Evolutionary conservation across 2,888 invertebrate species (phyloP), one percentile per base, ranked within the genome.

Genomic region (Athalia rosae): DNA sequence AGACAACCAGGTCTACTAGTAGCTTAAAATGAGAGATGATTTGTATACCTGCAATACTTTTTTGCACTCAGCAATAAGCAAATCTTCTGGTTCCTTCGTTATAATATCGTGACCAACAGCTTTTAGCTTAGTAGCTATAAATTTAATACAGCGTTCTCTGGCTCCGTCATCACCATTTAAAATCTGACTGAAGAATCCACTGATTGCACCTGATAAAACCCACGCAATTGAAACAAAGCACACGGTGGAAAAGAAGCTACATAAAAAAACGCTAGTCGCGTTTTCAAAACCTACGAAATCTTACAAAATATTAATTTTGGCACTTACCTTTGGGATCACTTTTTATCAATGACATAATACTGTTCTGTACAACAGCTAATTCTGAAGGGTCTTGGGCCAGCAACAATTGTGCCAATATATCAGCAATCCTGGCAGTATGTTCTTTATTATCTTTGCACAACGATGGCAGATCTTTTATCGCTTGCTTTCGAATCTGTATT

Each of bases 391-490:
- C 98, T 81, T 97, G 96, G 41, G 97, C 94, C 88, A 97, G 96
- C 78, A 99, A 91, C 62, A 99, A 91, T 88, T 99, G 99, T 4
- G 97, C 95, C 79, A 99, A 92, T 80, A 98, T 97, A 89, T 98
- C 98, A 9, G 98, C 96, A 84, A 99, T 95, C 90, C 95, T 95
- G 53, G 94, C 93, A 0, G 97, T 94, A 86, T 96, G 95, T 81
- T 95, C 95, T 82, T 95, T 95, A 79, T 94, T 94, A 82, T 95
- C 96, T 89, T 96, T 96, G 87, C 98, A 98, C 78, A 99, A 91
- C 61, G 93, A 92, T 9, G 98, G 97, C 80, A 99, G 91, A 87
- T 97, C 96, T 90, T 97, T 97, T 82, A 98, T 97, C 11, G 98
- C 98, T 91, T 97, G 97, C 86, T 98, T 98, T 28, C 98, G 93